Conservation (phyloP, 2,888 invertebrate species). For the Cryptocephalus moraei region DNA sequence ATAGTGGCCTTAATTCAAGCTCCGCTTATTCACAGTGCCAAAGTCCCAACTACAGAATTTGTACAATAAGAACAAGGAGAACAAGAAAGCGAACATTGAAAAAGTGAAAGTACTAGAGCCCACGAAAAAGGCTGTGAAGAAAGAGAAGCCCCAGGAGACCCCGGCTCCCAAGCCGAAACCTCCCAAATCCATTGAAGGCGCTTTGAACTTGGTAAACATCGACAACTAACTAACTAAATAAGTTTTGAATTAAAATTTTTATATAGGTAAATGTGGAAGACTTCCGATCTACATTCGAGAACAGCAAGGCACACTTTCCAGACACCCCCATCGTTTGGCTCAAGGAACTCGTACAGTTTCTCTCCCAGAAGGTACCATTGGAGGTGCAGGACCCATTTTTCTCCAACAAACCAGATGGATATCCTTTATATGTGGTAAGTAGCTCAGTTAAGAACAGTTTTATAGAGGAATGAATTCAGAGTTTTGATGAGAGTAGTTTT, state of each 20-base stretch:
- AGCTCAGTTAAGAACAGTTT: background rate
- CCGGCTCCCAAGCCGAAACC: constrained; percentile 47
- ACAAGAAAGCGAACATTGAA: constrained; percentile 42
- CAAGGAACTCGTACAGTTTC: constrained; percentile 55
- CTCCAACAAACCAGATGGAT: constrained; percentile 43
- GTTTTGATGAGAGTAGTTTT: too few species aligned
- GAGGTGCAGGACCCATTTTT: constrained; percentile 56
- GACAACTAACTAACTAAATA: background rate
- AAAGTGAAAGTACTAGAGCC: constrained; percentile 27
- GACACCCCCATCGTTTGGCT: constrained; percentile 63
- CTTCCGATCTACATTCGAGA: constrained; percentile 41
- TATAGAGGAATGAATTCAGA: too few species aligned
- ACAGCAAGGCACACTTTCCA: constrained; percentile 53
- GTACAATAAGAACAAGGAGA: constrained; percentile 53
- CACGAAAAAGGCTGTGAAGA: constrained; percentile 25
- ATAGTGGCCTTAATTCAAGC: too few species aligned
- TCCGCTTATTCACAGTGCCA: constrained; percentile 43
- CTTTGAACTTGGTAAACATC: constrained; percentile 45
- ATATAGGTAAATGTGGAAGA: constrained; percentile 53
- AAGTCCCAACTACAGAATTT: constrained; percentile 58
- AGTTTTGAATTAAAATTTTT: background rate
- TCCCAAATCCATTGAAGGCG: constrained; percentile 56
- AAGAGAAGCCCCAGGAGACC: constrained; percentile 38
- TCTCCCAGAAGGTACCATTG: constrained; percentile 51
- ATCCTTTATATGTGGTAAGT: constrained; percentile 44